Base-by-base conservation (phyloP, 2,888 invertebrate genomes). In the Labia minor region DNA sequence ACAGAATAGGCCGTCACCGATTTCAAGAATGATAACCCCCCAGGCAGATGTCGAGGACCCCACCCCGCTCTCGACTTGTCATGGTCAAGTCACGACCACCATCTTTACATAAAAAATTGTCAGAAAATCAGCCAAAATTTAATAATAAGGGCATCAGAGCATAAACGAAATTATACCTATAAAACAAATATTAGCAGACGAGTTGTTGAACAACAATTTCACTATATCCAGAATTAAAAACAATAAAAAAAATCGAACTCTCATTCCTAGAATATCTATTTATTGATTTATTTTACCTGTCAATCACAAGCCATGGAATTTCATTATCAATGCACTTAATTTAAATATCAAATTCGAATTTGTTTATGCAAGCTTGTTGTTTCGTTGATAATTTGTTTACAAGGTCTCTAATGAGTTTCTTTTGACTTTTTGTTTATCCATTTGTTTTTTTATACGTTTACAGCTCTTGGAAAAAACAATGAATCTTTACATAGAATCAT, bases 271-370 rank as follows among this genome's bases (percentile, higher is more conserved):
- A 49, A 49, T 49, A 49, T 26, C n/a, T n/a, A 26, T 49, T 8
- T 14, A 49, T 49, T 49, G 3, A 49, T 49, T 49, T 49, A 49
- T 49, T 49, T 49, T 49, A 49, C 6, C 49, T 14, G 49, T 49
- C 49, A 49, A 49, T 49, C 49, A 49, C 3, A 49, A 14, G 49
- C 49, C 4, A 49, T 49, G n/a, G 49, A 49, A 49, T 49, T 49
- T 49, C 3, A 49, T 49, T 49, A 49, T 49, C 49, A 14, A 49
- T 49, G 49, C 49, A 14, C 49, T 49, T 49, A 49, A 49, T 49
- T 49, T 49, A 49, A 49, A 49, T 49, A 49, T 49, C 49, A 49
- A 49, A 49, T 49, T 49, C 49, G 49, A 49, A 49, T 49, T 49
- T 49, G 49, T 49, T 49, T 49, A 49, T 49, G 49, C 49, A 14